phyloP scores from a whole-genome alignment of 2,888 invertebrate genomes.

The Euplexia lucipara region DNA sequence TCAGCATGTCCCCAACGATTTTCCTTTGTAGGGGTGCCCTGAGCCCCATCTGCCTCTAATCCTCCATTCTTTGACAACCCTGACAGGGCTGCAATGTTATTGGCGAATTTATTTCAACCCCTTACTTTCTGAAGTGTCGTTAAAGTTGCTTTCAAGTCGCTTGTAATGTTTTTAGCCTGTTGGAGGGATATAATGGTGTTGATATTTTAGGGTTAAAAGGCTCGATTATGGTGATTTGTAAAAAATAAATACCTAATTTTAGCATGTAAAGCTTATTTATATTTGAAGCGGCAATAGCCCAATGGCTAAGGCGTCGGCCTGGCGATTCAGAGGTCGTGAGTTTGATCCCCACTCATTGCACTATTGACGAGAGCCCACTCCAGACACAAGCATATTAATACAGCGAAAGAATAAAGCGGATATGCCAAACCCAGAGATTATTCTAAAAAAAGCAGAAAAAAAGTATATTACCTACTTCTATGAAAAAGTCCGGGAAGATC shows the following conservation, averaged over 20 bases:
- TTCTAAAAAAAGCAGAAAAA: too few species aligned
- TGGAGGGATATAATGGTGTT: slow-evolving; percentile 32
- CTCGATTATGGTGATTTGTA: background rate
- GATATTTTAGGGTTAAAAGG: slow-evolving; percentile 11
- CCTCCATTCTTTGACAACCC: slow-evolving; percentile 64
- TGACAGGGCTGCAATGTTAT: slow-evolving; percentile 53
- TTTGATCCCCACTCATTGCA: too few species aligned
- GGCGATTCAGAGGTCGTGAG: too few species aligned
- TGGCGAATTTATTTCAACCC: slow-evolving; percentile 60
- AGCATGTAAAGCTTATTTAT: too few species aligned
- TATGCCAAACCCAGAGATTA: too few species aligned
- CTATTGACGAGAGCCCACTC: too few species aligned
- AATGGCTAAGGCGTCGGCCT: too few species aligned
- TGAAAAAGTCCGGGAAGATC: too few species aligned
- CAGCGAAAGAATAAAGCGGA: too few species aligned
- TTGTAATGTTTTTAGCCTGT: slow-evolving; percentile 49
- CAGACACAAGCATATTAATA: too few species aligned
- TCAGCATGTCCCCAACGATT: slow-evolving; percentile 74
- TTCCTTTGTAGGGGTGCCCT: slow-evolving; percentile 69
- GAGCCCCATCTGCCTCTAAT: slow-evolving; percentile 68
- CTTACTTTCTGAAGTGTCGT: slow-evolving; percentile 55
- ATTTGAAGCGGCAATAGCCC: too few species aligned
- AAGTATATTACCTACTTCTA: too few species aligned
- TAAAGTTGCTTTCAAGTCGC: slow-evolving; percentile 55
- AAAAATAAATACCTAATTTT: background rate